phyloP scores from a whole-genome alignment of 2,797 vertebrate genomes.

The Gambelia wislizenii region DNA sequence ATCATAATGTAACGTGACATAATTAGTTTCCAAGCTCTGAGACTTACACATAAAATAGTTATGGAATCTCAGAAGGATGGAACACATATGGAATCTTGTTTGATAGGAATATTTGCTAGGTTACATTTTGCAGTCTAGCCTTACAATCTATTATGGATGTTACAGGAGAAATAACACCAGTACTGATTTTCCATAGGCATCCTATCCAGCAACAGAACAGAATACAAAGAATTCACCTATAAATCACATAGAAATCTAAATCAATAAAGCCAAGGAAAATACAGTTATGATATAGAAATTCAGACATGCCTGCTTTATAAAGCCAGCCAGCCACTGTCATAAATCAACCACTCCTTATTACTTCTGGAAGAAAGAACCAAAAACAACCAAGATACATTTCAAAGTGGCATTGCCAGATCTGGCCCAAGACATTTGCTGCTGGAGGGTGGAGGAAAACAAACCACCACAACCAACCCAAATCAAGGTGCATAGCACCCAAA shows the following conservation, averaged over 20 bases:
- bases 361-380: not conserved
- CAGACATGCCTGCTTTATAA: not conserved
- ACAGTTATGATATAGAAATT: not conserved
- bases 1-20: no score
- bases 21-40: no score
- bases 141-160: slow-evolving; percentile 2
- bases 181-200: slow-evolving; percentile 36
- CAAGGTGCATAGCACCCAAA: no score
- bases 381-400: not conserved
- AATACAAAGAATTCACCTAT: slow-evolving; percentile 19
- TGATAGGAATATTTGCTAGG: not conserved
- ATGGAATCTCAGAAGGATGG: slow-evolving; percentile 7
- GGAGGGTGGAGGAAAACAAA: no score
- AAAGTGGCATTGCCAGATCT: not conserved
- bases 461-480: no score
- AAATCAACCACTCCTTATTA: not conserved
- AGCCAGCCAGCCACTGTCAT: not conserved
- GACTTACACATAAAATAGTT: no score
- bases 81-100: slow-evolving; percentile 6
- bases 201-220: slow-evolving; percentile 5
- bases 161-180: slow-evolving; percentile 28
- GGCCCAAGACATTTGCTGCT: no score
- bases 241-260: slow-evolving; percentile 26
- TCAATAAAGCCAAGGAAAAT: slow-evolving; percentile 21
- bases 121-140: not conserved